These are phyloP conservation scores for Halcyon chelicuti DNA, from an alignment of 2,797 vertebrate species.

Conservation along the genomic window DNA sequence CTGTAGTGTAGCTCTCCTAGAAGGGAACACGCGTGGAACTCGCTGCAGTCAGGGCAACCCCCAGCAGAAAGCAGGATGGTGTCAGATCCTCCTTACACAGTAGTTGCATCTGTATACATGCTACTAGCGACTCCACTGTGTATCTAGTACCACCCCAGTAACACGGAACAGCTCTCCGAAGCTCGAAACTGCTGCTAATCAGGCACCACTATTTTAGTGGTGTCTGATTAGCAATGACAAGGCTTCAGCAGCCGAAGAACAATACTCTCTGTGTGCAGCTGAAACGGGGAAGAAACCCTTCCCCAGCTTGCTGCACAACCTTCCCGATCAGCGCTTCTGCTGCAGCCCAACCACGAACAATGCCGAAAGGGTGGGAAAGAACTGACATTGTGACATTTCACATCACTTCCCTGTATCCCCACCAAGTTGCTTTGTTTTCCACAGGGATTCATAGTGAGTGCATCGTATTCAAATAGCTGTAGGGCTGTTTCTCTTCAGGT, in stretches of 20 bases:
- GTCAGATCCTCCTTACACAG: background rate
- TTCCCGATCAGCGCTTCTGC: fast-evolving
- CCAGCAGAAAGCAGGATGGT: background rate
- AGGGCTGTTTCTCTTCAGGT: background rate
- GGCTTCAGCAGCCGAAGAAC: background rate
- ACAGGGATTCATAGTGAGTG: background rate
- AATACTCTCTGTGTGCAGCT: fast-evolving
- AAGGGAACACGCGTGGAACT: background rate
- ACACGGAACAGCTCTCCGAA: background rate
- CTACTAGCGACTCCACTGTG: background rate
- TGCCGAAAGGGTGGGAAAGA: background rate
- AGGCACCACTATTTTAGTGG: background rate
- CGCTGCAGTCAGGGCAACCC: background rate
- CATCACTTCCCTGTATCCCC: background rate
- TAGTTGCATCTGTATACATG: fast-evolving
- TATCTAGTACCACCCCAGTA: background rate
- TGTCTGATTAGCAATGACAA: background rate
- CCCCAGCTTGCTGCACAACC: background rate
- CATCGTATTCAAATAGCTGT: background rate
- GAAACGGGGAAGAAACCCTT: background rate
- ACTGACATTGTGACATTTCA: background rate
- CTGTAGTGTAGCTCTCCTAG: background rate
- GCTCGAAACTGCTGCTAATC: background rate
- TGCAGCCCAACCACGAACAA: background rate
- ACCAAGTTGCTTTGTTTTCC: background rate